Evolutionary conservation across 2,797 vertebrate species (phyloP), one percentile per base, ranked within the genome.

Genomic region (Spheniscus humboldti): DNA sequence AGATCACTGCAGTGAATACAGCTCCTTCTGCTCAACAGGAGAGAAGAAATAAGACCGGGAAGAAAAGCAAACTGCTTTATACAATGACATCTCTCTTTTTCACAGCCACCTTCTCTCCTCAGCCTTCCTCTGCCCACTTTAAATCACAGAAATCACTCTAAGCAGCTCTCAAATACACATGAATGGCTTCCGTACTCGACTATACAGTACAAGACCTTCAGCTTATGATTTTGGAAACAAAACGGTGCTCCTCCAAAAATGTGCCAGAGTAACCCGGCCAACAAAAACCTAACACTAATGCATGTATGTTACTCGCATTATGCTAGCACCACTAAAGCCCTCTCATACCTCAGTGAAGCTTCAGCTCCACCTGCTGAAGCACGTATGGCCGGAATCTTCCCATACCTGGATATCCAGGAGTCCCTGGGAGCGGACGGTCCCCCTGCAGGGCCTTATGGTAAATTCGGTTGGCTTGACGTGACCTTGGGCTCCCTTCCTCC

Each of bases 391-490:
- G 4, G 37, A n/a, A 19, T 23, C 52, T 41, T 68, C 27, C 47
- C 75, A 13, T 96, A 99, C 99, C 99, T 98, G 78, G 52, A 99
- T 97, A 24, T 97, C 96, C 63, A 97, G 37, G 16, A 97, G 45
- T 24, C 97, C 98, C 75, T 97, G 97, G 47, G 98, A 81, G 2
- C 91, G 94, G 88, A 99, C 92, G 72, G 94, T 98, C 52, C 98
- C 99, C 1, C 45, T 75, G 68, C 71, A 86, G 12, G 98, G 99
- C 5, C 10, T 97, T 59, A 99, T 43, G 18, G 69, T 98, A 88
- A 99, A 99, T 96, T 99, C 99, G 4, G 52, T 95, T 7, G 98
- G 98, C 79, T 86, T 97, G 6, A 25, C 6, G 8, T 22, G 72
- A 41, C n/a, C 20, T 10, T 45, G 50, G 43, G 84, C 27, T 41